Conservation (phyloP, 2,888 invertebrate species). For the Hylaea fasciaria region DNA sequence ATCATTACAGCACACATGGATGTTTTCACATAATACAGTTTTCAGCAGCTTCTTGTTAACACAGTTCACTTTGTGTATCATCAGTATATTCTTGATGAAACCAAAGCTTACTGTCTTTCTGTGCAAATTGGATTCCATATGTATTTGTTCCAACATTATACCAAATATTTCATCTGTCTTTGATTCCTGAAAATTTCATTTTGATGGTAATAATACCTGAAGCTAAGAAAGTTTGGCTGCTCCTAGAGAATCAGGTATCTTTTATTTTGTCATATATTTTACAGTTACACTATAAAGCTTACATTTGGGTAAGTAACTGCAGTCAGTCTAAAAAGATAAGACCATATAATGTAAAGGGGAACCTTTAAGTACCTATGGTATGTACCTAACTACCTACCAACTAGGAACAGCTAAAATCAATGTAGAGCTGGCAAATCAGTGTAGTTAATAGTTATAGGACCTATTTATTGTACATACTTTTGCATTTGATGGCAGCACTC, state of each 20-base stretch:
- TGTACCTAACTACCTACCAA: no score
- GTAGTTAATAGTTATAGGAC: no score
- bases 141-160: slow-evolving; percentile 61
- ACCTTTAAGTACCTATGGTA: no score
- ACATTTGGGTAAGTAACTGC: no score
- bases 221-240: no score
- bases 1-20: slow-evolving; percentile 65
- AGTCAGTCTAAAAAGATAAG: no score
- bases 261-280: no score
- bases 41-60: slow-evolving; percentile 61
- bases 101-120: slow-evolving; percentile 64
- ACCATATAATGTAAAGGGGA: no score
- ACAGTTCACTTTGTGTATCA: slow-evolving; percentile 65
- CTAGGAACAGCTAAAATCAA: no score
- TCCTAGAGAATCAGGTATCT: no score
- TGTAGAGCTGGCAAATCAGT: no score
- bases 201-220: neutral
- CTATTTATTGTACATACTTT: slow-evolving; percentile 55
- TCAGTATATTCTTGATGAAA: slow-evolving; percentile 61
- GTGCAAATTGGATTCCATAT: slow-evolving; percentile 67
- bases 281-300: no score
- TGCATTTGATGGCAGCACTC: slow-evolving; percentile 55
- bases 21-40: slow-evolving; percentile 63
- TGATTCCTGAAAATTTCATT: slow-evolving; percentile 54
- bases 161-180: slow-evolving; percentile 64